Evolutionary conservation across 1,140 invertebrate genomes (phyloP), one percentile per base, ranked within the genome.

Genomic region (Drosophila lowei): DNA sequence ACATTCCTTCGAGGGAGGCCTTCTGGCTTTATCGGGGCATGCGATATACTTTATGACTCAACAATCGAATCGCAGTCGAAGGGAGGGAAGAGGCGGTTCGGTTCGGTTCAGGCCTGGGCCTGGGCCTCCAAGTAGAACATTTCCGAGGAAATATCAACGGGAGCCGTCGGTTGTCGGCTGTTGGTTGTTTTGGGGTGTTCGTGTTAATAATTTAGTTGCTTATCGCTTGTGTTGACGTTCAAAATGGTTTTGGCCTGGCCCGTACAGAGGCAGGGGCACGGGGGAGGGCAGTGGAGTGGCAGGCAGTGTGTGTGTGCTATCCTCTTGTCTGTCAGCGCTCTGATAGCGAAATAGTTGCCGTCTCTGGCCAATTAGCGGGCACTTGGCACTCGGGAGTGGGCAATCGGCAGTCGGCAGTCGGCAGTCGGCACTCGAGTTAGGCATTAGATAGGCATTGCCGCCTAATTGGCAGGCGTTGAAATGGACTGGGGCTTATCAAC

Each of bases 191-290:
- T 18, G 30, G 52, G 60, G 41, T 18, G 65, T 79, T 88, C 79
- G 84, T 88, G 83, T 89, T 88, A 89, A 88, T 88, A 88, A 88
- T 88, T 88, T 88, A 88, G 79, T 88, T 79, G 83, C 83, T 88
- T 88, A 88, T 88, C 83, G 83, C 43, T 59, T 43, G 84, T 79
- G 84, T 81, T 88, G 83, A 88, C 84, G 83, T 83, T 79, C 61
- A 66, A 71, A 83, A 79, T 83, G 83, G 83, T 88, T 34, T 34
- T 34, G 30, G 30, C 30, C 30, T 3, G 30, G 30, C 8, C 30
- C 30, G 28, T 84, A 84, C 79, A 56, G 66, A 56, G 23, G 5
- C 23, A 25, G 23, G 4, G 2, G 18, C 18, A 18, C 18, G 18
- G 18, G 18, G 18, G 18, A 18, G 18, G 18, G 1, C 18, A 18